Evolutionary conservation across 2,113 vertebrate genomes (phyloP).

Genomic region (Sterrhoptilus dennistouni): DNA sequence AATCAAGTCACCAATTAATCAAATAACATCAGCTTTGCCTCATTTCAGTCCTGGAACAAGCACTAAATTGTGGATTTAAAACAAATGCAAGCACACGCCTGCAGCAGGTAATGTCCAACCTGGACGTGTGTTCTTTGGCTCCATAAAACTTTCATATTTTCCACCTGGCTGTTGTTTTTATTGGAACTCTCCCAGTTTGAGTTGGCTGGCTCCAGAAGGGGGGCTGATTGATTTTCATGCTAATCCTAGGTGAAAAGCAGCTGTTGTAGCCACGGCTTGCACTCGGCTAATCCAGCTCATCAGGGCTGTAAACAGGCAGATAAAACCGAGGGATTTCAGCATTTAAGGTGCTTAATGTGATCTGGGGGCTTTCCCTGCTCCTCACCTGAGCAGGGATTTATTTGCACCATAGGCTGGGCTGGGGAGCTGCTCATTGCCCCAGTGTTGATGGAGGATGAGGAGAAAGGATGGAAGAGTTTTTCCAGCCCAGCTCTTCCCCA

Average conservation of each 20-base stretch:
- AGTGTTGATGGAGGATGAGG: fast-evolving
- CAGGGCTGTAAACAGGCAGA: neutral
- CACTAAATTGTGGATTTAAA: neutral
- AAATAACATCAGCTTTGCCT: neutral
- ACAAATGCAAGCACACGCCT: fast-evolving
- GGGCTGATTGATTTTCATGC: slow-evolving; percentile 33
- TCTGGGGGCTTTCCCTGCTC: neutral
- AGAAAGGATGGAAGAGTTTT: neutral
- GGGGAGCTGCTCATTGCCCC: neutral
- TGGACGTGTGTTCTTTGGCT: neutral
- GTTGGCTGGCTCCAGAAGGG: neutral
- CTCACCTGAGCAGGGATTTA: neutral
- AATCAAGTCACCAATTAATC: neutral
- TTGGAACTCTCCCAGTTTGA: neutral
- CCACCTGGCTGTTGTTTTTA: neutral
- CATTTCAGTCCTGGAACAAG: neutral
- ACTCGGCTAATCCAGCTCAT: neutral
- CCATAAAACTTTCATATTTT: neutral
- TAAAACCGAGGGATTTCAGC: neutral
- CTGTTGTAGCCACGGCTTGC: neutral
- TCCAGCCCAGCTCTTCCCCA: neutral
- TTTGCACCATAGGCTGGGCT: neutral
- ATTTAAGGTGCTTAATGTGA: neutral
- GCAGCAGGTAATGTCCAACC: neutral
- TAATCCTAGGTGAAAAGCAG: slow-evolving; percentile 36